Percentiles rank a stretch among this genome's conserved stretches.
These are phyloP conservation scores for Amphipoea lucens DNA, from an alignment of 2,888 invertebrate species.

Conservation along the genomic window DNA sequence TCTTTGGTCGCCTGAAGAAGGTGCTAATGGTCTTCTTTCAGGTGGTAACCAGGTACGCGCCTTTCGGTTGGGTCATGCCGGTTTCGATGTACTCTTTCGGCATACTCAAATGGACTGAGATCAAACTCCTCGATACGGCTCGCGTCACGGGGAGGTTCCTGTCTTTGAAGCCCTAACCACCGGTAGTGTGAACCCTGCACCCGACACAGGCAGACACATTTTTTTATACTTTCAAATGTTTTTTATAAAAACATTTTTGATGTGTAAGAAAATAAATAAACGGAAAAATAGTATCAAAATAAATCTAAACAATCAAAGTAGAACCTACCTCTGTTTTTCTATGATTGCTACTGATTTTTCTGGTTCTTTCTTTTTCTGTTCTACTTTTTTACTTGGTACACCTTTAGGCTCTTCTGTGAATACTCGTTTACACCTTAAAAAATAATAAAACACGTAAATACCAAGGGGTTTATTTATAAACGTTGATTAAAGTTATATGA, in stretches of 20 bases:
- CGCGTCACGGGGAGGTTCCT: too few species aligned
- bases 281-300: neutral
- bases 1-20: neutral
- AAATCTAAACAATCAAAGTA: neutral
- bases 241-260: neutral
- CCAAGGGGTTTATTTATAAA: neutral
- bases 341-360: conserved; percentile 77
- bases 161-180: neutral
- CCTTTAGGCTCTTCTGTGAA: conserved; percentile 93
- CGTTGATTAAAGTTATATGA: neutral
- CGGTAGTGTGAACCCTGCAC: neutral
- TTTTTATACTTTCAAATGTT: neutral
- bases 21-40: neutral
- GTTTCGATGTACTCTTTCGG: neutral
- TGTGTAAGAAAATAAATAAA: neutral
- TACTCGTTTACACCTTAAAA: conserved; percentile 91
- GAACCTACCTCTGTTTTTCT: conserved; percentile 83
- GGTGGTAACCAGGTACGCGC: too few species aligned
- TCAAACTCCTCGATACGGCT: too few species aligned
- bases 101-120: neutral
- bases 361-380: conserved; percentile 88
- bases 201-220: neutral
- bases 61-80: neutral
- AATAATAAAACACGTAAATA: conserved; percentile 38
- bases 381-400: conserved; percentile 87